Base-by-base conservation (phyloP, 1,140 invertebrate genomes). In the Homarus americanus region DNA sequence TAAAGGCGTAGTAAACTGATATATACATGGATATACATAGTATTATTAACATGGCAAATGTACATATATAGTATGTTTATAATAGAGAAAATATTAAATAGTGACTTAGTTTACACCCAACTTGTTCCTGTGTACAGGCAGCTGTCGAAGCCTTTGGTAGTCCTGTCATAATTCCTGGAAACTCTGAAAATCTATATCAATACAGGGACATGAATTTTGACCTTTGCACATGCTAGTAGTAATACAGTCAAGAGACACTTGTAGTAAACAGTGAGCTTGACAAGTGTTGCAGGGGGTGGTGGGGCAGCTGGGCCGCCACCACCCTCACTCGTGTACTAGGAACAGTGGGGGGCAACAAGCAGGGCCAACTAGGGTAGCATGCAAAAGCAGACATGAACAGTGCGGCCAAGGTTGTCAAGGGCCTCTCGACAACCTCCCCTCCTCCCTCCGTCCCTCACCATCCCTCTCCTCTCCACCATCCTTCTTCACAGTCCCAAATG, bases 381-480 rank as follows among this genome's bases (percentile, higher is more conserved):
- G 79, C 79, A 82, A 82, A 82, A 82, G 79, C 79, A 49, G 49
- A 82, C 79, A 63, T 63, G 79, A 82, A 82, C 32, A 82, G 79
- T 82, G 79, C 79, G 79, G 79, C 79, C 79, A 20, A 69, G 34
- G 41, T 63, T 53, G 58, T 58, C 32, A 3, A 32, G 49, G 79
- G 79, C 79, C 75, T 53, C 73, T 17, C 53, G 28, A 41, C 20
- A 44, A 53, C 49, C 85, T 87, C 34, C 49, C 85, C 53, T 75
- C 49, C 15, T 49, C 83, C 72, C 83, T 72, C 41, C 63, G 24
- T 72, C 66, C 41, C 82, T 84, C 63, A 7, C 36, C n/a, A 24
- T 73, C 82, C 17, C 79, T 82, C 49, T 58, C 79, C 41, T 36
- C 17, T 36, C 9, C 49, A 24, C 79, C 28, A 24, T 36, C 53